phyloP scores from a whole-genome alignment of 2,113 vertebrate species.

The Takifugu flavidus region DNA sequence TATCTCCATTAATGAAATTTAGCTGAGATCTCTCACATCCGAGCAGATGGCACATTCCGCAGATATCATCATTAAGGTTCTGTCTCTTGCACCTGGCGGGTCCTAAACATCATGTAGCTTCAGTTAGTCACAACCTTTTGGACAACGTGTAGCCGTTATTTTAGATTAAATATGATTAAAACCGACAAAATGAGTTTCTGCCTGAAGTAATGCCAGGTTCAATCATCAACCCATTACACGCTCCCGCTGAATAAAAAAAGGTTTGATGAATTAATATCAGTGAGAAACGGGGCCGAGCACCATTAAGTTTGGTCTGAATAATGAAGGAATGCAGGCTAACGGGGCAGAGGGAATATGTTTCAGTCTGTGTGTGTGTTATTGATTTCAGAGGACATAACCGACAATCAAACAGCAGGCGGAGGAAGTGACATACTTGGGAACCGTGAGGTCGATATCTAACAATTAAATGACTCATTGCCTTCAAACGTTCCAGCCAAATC shows the following conservation, averaged over 20 bases:
- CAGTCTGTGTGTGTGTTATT: background rate
- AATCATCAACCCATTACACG: background rate
- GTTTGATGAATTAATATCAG: background rate
- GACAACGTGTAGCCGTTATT: background rate
- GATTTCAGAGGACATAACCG: background rate
- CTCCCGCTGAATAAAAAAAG: background rate
- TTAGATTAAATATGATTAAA: background rate
- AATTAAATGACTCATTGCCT: conserved; percentile 17
- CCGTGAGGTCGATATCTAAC: conserved; percentile 2
- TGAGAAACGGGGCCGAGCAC: no score
- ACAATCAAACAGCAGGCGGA: conserved; percentile 7
- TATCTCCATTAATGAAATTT: conserved; percentile 51
- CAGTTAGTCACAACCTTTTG: background rate
- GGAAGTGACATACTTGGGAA: background rate
- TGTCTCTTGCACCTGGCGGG: conserved; percentile 6
- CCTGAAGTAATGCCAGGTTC: background rate
- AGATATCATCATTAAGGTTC: conserved; percentile 34
- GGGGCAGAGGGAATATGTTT: background rate
- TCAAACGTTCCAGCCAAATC: conserved; percentile 7
- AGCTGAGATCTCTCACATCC: conserved; percentile 39
- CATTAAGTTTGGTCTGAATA: no score
- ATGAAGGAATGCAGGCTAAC: background rate
- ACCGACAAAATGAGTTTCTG: background rate
- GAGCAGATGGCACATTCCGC: conserved; percentile 55
- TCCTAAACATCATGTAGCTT: conserved; percentile 1